Percentiles rank a stretch among this genome's conserved stretches.
phyloP scores from a whole-genome alignment of 2,888 invertebrate species.

The Pycnomerus fuliginosus region DNA sequence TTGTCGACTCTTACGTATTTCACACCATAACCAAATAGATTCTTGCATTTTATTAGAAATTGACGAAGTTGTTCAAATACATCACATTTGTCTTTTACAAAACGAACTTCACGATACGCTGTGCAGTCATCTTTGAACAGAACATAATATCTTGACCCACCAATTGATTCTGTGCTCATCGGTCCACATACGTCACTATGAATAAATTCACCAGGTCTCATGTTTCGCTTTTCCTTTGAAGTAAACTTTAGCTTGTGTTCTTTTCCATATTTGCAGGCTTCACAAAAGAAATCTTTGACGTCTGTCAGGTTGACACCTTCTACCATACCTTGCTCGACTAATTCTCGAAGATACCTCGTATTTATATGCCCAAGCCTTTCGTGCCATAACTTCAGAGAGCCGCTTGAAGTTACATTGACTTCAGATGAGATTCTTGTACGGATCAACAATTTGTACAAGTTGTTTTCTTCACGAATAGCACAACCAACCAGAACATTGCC shows the following conservation, averaged over 20 bases:
- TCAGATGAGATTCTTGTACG: slow-evolving; percentile 11
- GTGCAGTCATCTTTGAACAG: slow-evolving; percentile 25
- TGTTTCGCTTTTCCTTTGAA: not conserved
- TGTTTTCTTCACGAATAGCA: slow-evolving; percentile 27
- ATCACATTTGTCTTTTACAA: slow-evolving; percentile 24
- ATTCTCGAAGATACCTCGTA: slow-evolving; percentile 5
- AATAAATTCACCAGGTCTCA: too few species aligned
- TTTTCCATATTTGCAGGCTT: too few species aligned
- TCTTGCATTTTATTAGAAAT: slow-evolving; percentile 5
- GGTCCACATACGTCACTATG: too few species aligned
- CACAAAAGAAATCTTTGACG: too few species aligned
- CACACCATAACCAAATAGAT: slow-evolving; percentile 14
- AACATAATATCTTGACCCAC: slow-evolving; percentile 23
- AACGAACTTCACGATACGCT: slow-evolving; percentile 20
- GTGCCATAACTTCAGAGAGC: slow-evolving; percentile 11
- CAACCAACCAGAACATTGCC: slow-evolving; percentile 17
- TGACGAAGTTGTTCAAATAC: slow-evolving; percentile 14
- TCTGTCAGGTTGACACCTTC: not conserved
- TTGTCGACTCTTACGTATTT: slow-evolving; percentile 11
- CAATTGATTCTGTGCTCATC: too few species aligned
- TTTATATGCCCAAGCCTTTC: slow-evolving; percentile 16
- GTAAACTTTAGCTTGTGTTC: slow-evolving; percentile 4
- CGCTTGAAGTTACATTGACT: too few species aligned
- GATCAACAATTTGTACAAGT: slow-evolving; percentile 31
- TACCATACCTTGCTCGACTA: not conserved